These are phyloP conservation scores for Parascotia fuliginaria DNA, from an alignment of 2,888 invertebrate genomes.

Conservation along the genomic window DNA sequence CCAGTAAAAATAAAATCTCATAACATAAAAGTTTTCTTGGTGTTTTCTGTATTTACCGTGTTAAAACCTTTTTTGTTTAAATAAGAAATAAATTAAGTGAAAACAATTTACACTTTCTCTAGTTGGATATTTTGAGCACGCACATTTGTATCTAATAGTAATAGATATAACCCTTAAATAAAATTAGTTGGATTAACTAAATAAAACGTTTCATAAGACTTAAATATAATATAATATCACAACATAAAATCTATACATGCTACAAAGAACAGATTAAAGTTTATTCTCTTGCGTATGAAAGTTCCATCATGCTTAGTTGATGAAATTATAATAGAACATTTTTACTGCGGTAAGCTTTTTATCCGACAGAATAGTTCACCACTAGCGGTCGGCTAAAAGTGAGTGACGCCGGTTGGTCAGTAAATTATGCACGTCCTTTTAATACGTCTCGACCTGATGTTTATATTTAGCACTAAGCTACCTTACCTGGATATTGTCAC, in stretches of 20 bases:
- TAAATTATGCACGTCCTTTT: constrained; percentile 50
- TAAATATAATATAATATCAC: too few relatives aligned
- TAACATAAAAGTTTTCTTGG: constrained; percentile 52
- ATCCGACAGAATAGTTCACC: constrained; percentile 4
- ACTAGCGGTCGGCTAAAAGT: constrained; percentile 34
- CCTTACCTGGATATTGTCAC: constrained; percentile 28
- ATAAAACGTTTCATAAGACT: neutral
- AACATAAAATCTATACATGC: too few relatives aligned
- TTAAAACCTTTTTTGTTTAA: constrained; percentile 31
- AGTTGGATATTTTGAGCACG: constrained; percentile 11
- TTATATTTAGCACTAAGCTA: constrained; percentile 33
- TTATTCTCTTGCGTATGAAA: constrained; percentile 1
- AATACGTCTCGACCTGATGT: constrained; percentile 38
- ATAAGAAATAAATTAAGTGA: constrained; percentile 25
- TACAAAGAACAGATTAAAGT: constrained; percentile 6
- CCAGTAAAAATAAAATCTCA: constrained; percentile 54
- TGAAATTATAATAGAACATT: constrained; percentile 15
- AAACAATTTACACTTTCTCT: constrained; percentile 25
- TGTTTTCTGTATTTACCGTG: constrained; percentile 29
- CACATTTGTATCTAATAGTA: neutral
- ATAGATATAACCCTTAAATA: neutral
- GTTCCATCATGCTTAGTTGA: constrained; percentile 10
- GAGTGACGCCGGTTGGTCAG: constrained; percentile 44
- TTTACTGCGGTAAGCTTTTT: constrained; percentile 15
- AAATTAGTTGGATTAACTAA: neutral